phyloP scores from a whole-genome alignment of 2,113 vertebrate genomes.

The Pampusana beccarii region DNA sequence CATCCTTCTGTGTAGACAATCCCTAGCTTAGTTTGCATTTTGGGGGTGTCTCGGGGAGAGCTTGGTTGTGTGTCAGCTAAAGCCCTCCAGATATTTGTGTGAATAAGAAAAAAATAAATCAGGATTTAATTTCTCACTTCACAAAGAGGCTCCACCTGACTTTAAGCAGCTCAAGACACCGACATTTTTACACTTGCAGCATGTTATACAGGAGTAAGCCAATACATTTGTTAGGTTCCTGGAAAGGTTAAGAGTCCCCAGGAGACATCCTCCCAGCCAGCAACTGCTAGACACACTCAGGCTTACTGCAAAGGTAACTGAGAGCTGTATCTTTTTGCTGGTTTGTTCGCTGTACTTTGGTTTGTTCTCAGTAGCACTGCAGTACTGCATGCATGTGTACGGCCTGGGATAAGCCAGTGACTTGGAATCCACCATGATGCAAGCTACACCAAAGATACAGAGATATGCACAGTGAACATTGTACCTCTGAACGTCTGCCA shows the following conservation, averaged over 20 bases:
- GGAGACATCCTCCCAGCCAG: neutral
- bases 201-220: neutral
- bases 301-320: neutral
- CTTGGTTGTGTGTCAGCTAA: neutral
- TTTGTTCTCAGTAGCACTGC: neutral
- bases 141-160: neutral
- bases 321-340: neutral
- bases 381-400: accelerated
- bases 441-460: neutral
- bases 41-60: neutral
- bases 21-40: neutral
- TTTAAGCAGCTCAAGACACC: neutral
- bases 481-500: neutral
- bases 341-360: neutral
- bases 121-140: neutral
- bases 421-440: neutral
- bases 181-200: neutral
- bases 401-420: neutral
- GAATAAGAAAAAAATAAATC: neutral
- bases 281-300: neutral
- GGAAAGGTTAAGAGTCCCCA: neutral
- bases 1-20: neutral
- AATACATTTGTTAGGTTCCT: neutral
- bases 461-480: neutral
- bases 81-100: neutral